These are phyloP conservation scores for Plemyria rubiginata DNA, from an alignment of 2,888 invertebrate genomes.

Conservation along the genomic window DNA sequence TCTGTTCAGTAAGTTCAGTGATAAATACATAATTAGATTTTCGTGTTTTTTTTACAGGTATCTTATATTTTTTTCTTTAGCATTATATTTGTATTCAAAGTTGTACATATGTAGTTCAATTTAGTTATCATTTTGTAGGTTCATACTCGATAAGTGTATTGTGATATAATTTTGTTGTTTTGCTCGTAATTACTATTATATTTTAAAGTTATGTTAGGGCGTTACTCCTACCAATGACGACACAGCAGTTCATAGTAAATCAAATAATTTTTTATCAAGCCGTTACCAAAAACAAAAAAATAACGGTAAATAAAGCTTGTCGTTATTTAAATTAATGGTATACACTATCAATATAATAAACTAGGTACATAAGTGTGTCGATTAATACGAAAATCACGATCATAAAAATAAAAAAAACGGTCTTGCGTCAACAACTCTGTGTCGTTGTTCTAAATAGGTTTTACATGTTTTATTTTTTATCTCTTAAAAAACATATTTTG, in stretches of 20 bases:
- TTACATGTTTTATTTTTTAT: not conserved
- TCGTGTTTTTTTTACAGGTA: constrained; percentile 10
- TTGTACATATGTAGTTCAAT: constrained; percentile 79
- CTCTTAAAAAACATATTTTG: not conserved
- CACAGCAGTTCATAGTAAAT: not conserved
- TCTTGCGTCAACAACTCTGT: too few species aligned
- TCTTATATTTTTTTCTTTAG: constrained; percentile 11
- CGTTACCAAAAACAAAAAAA: not conserved
- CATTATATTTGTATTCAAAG: constrained; percentile 12
- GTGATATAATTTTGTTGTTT: constrained; percentile 70
- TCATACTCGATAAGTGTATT: constrained; percentile 61
- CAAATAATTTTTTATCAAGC: not conserved
- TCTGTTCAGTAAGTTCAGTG: constrained; percentile 12
- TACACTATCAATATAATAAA: too few species aligned
- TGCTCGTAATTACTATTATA: constrained; percentile 39
- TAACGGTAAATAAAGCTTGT: too few species aligned
- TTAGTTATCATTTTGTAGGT: constrained; percentile 51
- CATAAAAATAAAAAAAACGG: too few species aligned
- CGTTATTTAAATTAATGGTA: too few species aligned
- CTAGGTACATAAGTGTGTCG: too few species aligned
- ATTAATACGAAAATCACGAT: too few species aligned
- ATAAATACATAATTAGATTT: constrained; percentile 17
- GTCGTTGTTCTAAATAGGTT: not conserved
- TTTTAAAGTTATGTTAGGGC: not conserved
- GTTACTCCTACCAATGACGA: not conserved